Base-by-base conservation (phyloP, 2,888 invertebrate species). In the Gymnoscelis rufifasciata region DNA sequence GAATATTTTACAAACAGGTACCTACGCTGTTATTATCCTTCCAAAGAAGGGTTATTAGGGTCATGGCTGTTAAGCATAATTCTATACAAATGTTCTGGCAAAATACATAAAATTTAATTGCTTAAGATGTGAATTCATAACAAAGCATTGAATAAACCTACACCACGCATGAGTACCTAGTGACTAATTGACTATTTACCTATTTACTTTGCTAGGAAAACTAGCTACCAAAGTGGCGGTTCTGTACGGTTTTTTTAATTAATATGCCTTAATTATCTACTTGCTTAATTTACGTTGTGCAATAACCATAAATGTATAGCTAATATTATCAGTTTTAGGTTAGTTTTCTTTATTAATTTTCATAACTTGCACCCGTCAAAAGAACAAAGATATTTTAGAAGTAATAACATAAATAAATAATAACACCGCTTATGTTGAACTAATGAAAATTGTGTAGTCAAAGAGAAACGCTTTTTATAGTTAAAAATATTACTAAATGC, bases 261-360 rank as follows among this genome's bases (percentile, higher is more conserved):
- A n/a, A n/a, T n/a, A n/a, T n/a, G n/a, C n/a, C n/a, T n/a, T n/a
- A n/a, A n/a, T n/a, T 19, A 19, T 19, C 19, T 19, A 3, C 5
- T 41, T 24, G 12, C 11, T 14, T 38, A 12, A 11, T 24, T 39
- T 42, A 31, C 37, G 40, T 49, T 47, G 54, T 57, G 57, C 52
- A 57, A 54, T 57, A 54, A 47, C 42, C 39, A 29, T 24, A 19
- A 36, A 47, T 8, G 35, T 44, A 23, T 29, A 41, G 53, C 30
- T 49, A 43, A 40, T 50, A 44, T 43, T 40, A 19, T 47, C 52
- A 48, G 52, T 26, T n/a, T 28, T 54, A 51, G 39, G 27, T 39
- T 39, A 39, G 39, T 30, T 48, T 47, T n/a, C n/a, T n/a, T n/a
- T 43, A 40, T 30, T 37, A 30, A 43, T 35, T 30, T 43, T 47